A percentile compares a stretch with the other conserved stretches of the same genome.
Conservation (phyloP, 2,113 vertebrate genomes). For the Cichladusa arquata region DNA sequence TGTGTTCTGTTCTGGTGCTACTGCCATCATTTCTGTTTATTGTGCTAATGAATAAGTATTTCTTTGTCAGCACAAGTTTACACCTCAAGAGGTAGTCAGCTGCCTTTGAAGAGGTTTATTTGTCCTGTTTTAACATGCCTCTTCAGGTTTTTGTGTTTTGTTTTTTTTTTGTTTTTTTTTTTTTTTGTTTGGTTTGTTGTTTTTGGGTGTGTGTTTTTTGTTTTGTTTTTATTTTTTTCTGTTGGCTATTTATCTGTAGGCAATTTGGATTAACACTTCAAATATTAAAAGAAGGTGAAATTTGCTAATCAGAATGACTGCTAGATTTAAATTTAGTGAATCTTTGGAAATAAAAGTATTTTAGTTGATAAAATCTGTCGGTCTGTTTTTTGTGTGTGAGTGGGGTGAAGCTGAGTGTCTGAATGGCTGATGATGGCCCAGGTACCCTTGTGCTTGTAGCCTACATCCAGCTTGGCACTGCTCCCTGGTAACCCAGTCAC, state of each 20-base stretch:
- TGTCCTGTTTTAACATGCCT: neutral
- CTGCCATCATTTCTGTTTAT: neutral
- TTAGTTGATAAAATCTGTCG: neutral
- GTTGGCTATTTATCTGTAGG: neutral
- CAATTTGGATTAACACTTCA: neutral
- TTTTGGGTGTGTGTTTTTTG: neutral
- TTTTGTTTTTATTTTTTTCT: no score
- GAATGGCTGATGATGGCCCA: neutral
- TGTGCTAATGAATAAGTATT: neutral
- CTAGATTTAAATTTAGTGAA: neutral
- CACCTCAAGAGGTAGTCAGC: neutral
- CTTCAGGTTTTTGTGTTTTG: neutral
- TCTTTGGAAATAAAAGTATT: neutral
- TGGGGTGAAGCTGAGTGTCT: neutral
- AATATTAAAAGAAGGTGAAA: neutral
- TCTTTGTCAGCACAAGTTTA: neutral
- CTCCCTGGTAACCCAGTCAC: neutral
- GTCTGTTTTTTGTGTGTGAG: neutral
- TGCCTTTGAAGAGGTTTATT: neutral
- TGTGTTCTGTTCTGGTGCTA: neutral
- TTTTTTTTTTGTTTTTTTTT: neutral
- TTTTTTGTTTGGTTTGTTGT: no score
- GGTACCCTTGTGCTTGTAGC: neutral
- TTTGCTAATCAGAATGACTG: neutral
- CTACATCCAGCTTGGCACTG: fast-evolving